phyloP scores from a whole-genome alignment of 2,888 invertebrate genomes.

The Drosophila macrospina region DNA sequence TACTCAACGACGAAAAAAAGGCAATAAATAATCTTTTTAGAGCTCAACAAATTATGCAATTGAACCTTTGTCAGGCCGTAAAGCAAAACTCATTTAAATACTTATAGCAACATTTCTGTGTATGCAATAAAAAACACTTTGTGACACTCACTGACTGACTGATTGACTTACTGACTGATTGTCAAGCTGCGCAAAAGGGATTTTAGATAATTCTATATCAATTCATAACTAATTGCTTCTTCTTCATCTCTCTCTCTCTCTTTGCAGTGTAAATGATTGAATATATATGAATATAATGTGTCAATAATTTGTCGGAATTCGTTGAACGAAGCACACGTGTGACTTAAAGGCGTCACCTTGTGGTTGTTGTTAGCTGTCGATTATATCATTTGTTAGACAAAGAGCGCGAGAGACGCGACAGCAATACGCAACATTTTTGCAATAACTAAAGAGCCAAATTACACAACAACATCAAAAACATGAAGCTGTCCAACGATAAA shows the following conservation, averaged over 20 bases:
- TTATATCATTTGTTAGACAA: conserved; percentile 12
- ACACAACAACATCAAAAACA: conserved; percentile 30
- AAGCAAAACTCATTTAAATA: conserved; percentile 33
- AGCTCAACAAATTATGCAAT: conserved; percentile 57
- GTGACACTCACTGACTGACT: background rate
- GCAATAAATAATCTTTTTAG: conserved; percentile 61
- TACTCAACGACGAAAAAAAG: conserved; percentile 6
- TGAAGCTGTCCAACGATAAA: conserved; percentile 61
- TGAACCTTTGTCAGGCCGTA: conserved; percentile 29
- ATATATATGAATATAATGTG: conserved; percentile 20
- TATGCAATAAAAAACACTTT: background rate
- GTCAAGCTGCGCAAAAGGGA: background rate
- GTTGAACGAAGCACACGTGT: conserved; percentile 12
- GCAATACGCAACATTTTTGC: conserved; percentile 32
- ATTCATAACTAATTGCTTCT: background rate
- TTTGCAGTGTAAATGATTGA: conserved; percentile 35
- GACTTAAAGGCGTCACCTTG: conserved; percentile 7
- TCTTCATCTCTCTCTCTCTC: conserved; percentile 19
- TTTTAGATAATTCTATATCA: no score
- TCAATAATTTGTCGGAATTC: conserved; percentile 18
- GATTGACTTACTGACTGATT: background rate
- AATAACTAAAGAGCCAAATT: conserved; percentile 28
- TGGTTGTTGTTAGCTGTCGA: conserved; percentile 4
- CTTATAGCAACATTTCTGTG: conserved; percentile 25
- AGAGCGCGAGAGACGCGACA: conserved; percentile 15